Conservation (phyloP, 2,113 vertebrate species). For the Larimichthys crocea region DNA sequence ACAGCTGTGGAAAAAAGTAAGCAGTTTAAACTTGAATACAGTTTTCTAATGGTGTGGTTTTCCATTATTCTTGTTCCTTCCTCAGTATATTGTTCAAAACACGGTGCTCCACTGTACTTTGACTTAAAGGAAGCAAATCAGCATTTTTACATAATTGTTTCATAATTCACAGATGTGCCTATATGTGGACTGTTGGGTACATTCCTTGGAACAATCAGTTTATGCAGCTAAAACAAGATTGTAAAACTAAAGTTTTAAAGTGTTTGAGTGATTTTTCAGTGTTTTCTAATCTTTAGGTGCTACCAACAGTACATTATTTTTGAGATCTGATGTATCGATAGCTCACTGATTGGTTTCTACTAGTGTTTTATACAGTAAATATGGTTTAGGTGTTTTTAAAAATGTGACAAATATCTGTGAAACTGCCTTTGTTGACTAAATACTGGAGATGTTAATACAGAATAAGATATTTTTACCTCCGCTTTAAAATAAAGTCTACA, state of each 20-base stretch:
- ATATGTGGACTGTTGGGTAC: not conserved
- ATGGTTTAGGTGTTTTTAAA: constrained; percentile 5
- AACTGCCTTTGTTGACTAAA: constrained; percentile 14
- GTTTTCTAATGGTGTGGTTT: not conserved
- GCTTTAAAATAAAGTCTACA: constrained; percentile 33
- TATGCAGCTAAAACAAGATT: constrained; percentile 6
- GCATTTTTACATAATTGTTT: constrained; percentile 19
- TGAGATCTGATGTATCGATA: not conserved
- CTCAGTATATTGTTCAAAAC: not conserved
- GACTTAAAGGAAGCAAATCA: constrained; percentile 25
- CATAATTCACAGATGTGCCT: constrained; percentile 65
- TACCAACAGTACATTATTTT: not conserved
- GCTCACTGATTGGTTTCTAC: constrained; percentile 13
- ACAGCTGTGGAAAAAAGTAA: not conserved
- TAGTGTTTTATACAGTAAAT: not conserved
- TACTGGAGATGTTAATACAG: not conserved
- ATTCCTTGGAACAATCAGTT: constrained; percentile 6
- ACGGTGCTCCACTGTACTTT: not conserved
- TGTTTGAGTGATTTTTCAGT: constrained; percentile 23
- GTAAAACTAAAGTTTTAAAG: not conserved
- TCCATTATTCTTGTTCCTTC: not conserved
- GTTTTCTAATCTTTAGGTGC: constrained; percentile 11
- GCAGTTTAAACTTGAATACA: not conserved
- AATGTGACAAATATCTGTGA: not conserved
- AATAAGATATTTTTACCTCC: not conserved